Evolutionary conservation across 2,888 invertebrate species (phyloP), one percentile per base, ranked within the genome.

Genomic region (Lithophane leautieri): DNA sequence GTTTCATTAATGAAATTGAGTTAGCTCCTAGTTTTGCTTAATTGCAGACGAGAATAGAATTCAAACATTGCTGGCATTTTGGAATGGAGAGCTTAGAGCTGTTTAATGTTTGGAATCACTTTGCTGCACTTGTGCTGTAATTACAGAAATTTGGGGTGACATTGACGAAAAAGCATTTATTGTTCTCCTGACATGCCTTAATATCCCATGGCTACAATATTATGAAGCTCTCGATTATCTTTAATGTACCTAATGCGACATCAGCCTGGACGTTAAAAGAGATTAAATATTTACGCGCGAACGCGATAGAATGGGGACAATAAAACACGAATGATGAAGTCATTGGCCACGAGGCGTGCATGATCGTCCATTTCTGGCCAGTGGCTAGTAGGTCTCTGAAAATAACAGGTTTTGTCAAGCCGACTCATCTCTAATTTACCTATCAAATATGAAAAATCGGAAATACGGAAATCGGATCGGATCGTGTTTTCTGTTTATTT

Each of bases 261-360:
- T 73, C 60, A 52, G 40, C n/a, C n/a, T 71, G 63, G 47, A 44
- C 65, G 65, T 75, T 65, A 52, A 56, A 67, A 62, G n/a, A 79
- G 73, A 86, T 81, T 77, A 81, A 77, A 76, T 70, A 73, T 73
- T 70, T 54, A 58, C 42, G 42, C 73, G 66, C 68, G 34, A 73
- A 34, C 73, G 66, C 68, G 34, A 73, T 78, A 63, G 71, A 76
- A 86, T 85, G 70, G 75, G 78, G 81, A 87, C 88, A 89, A 90
- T 89, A 87, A 88, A 89, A 82, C 82, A 74, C 78, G 78, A 77
- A 81, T 85, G 83, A 86, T 91, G 89, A 89, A 90, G 91, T 91
- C 90, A 90, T 87, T 90, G 88, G 82, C 85, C 86, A 89, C 82
- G 82, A 80, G 76, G 80, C 58, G 73, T 76, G 70, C 78, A 86